Percentiles rank a stretch among this genome's conserved stretches.
These are phyloP conservation scores for Aleiodes sp. DNA, from an alignment of 1,140 invertebrate species.

Conservation along the genomic window DNA sequence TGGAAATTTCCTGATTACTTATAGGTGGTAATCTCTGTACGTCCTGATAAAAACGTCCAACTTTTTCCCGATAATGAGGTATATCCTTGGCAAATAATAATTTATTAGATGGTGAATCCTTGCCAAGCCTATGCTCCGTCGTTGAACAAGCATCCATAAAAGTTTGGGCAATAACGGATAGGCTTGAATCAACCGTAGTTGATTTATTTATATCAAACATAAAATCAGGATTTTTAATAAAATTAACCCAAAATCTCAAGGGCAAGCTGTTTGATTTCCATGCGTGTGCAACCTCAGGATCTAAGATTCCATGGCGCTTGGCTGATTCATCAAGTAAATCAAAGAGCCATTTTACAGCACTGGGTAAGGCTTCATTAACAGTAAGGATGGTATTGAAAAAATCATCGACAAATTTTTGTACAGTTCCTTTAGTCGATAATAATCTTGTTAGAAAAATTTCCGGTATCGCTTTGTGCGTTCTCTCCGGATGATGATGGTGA, in stretches of 20 bases:
- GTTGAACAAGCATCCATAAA: slow-evolving; percentile 96
- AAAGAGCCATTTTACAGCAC: slow-evolving; percentile 95
- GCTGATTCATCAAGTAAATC: slow-evolving; percentile 94
- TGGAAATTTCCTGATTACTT: slow-evolving; percentile 91
- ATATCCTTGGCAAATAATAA: slow-evolving; percentile 94
- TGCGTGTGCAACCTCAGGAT: slow-evolving; percentile 91
- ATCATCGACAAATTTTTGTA: slow-evolving; percentile 96
- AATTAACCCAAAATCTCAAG: slow-evolving; percentile 95
- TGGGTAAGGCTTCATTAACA: slow-evolving; percentile 88
- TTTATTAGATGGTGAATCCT: slow-evolving; percentile 96
- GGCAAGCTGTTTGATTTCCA: slow-evolving; percentile 97
- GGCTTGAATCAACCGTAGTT: slow-evolving; percentile 87
- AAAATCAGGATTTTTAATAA: slow-evolving; percentile 97
- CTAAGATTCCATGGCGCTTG: slow-evolving; percentile 81
- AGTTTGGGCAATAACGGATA: slow-evolving; percentile 95
- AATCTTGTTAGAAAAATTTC: slow-evolving; percentile 94
- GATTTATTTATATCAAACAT: slow-evolving; percentile 97
- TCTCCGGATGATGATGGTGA: slow-evolving; percentile 70
- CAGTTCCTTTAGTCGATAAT: slow-evolving; percentile 93
- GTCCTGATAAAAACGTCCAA: slow-evolving; percentile 87
- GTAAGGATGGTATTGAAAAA: slow-evolving; percentile 91
- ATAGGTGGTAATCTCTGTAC: slow-evolving; percentile 86
- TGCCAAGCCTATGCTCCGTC: slow-evolving; percentile 86
- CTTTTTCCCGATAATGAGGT: slow-evolving; percentile 87
- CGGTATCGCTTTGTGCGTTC: slow-evolving; percentile 91